Evolutionary conservation across 2,888 invertebrate genomes (phyloP).

Genomic region (Trimorus sp.): DNA sequence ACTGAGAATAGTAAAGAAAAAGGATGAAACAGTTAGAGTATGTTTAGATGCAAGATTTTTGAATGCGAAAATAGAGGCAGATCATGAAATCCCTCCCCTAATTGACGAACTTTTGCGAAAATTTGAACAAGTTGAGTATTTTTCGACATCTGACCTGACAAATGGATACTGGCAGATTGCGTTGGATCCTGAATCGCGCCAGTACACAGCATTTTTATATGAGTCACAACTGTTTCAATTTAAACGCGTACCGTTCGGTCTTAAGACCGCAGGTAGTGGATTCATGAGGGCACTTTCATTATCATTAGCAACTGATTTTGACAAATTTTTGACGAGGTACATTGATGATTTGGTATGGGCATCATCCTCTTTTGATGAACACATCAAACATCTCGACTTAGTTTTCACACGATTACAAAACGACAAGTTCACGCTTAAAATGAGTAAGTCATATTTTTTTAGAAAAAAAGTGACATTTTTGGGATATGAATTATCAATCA

Average conservation of each 20-base stretch:
- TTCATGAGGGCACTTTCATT: constrained; percentile 15
- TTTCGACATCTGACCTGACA: constrained; percentile 1
- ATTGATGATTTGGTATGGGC: constrained; percentile 7
- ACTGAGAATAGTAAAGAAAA: no score
- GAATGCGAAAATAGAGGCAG: background rate
- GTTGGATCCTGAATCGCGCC: background rate
- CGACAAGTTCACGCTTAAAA: constrained; percentile 1
- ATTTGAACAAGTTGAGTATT: background rate
- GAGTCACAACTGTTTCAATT: background rate
- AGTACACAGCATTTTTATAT: background rate
- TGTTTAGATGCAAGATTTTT: background rate
- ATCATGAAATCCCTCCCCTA: background rate
- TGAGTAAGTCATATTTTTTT: no score
- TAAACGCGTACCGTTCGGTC: background rate
- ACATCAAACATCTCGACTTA: background rate
- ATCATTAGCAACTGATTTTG: no score
- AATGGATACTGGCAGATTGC: constrained; percentile 6
- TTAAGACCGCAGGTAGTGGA: constrained; percentile 5
- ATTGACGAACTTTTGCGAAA: background rate
- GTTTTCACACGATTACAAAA: background rate
- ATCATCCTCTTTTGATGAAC: constrained; percentile 5
- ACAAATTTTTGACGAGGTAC: no score
- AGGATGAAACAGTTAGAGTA: no score
- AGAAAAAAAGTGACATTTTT: no score
- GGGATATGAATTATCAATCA: no score